Conservation (phyloP, 2,797 vertebrate species). For the Choloepus didactylus region DNA sequence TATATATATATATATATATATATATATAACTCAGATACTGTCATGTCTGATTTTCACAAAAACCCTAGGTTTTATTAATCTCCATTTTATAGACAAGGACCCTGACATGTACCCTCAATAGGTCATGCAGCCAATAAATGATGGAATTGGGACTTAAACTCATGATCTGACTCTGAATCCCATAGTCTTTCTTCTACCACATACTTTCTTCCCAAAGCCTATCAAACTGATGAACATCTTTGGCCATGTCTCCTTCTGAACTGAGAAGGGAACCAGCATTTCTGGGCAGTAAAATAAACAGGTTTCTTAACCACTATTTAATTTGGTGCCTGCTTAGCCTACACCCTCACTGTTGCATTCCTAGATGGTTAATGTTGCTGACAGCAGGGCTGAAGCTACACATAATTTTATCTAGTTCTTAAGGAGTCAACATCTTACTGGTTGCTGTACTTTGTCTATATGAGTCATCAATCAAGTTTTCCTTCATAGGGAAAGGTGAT, state of each 20-base stretch:
- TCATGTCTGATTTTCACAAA: too few relatives aligned
- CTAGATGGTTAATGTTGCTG: background rate
- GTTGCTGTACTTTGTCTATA: background rate
- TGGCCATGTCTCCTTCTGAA: constrained; percentile 1
- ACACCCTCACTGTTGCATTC: too few relatives aligned
- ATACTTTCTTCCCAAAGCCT: background rate
- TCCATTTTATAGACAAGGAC: background rate
- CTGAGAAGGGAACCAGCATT: background rate
- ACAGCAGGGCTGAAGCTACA: background rate
- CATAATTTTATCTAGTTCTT: background rate
- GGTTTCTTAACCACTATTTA: background rate
- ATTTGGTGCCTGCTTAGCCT: background rate
- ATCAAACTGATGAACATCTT: background rate
- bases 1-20: too few relatives aligned
- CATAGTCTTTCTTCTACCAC: background rate
- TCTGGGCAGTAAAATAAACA: background rate
- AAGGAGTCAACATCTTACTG: background rate
- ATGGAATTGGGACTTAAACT: background rate
- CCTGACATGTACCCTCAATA: background rate
- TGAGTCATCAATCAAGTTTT: background rate
- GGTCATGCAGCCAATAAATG: background rate
- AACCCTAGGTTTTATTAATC: too few relatives aligned
- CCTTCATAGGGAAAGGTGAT: background rate
- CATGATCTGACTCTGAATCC: background rate
- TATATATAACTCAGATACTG: too few relatives aligned